Conservation (phyloP, 2,888 invertebrate genomes). For the Eudasyphora cyanicolor region DNA sequence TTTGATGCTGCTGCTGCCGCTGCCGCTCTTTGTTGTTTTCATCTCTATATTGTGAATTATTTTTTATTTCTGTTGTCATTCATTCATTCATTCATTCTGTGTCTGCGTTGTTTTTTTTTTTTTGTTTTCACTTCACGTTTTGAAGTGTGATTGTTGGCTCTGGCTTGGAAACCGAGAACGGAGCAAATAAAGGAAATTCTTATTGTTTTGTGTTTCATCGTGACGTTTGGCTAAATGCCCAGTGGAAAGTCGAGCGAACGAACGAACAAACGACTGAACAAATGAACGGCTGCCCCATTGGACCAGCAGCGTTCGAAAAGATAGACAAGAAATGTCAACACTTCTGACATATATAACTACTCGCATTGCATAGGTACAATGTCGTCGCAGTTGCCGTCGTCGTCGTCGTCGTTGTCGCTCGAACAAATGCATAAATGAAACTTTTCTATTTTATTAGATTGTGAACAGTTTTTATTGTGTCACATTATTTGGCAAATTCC, state of each 20-base stretch:
- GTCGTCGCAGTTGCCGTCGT: neutral
- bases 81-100: conserved; percentile 6
- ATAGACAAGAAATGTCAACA: conserved; percentile 7
- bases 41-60: neutral
- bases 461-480: conserved; percentile 68
- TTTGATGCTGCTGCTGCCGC: too few species aligned
- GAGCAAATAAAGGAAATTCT: conserved; percentile 20
- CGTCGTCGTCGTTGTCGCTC: too few species aligned
- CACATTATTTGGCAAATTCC: conserved; percentile 74
- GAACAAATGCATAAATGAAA: conserved; percentile 4
- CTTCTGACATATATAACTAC: neutral
- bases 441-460: conserved; percentile 62
- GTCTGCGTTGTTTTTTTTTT: too few species aligned
- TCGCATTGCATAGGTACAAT: neutral
- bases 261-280: too few species aligned
- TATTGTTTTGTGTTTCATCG: conserved; percentile 3
- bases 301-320: neutral
- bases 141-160: conserved; percentile 13
- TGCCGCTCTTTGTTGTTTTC: neutral
- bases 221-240: conserved; percentile 13
- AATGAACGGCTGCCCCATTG: neutral
- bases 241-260: neutral
- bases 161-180: conserved; percentile 5
- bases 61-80: conserved; percentile 6
- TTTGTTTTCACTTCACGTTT: neutral